A percentile compares a stretch with the other conserved stretches of the same genome.
These are phyloP conservation scores for Arrhopalites spinosus DNA, from an alignment of 2,888 invertebrate genomes.

Conservation along the genomic window DNA sequence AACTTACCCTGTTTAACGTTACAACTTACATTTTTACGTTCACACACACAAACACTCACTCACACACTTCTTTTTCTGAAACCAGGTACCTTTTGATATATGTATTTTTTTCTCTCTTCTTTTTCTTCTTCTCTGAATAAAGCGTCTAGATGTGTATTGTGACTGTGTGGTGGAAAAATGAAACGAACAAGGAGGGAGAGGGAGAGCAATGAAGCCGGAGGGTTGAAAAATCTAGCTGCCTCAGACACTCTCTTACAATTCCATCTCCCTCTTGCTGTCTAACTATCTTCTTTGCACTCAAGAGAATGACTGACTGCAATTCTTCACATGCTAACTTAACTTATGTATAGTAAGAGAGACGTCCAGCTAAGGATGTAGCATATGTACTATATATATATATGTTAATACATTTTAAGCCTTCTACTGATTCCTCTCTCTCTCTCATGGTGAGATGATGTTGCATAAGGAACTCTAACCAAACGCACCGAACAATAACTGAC, in stretches of 20 bases:
- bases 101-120: background rate
- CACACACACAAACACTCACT: background rate
- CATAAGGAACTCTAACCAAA: too few relatives aligned
- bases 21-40: constrained; percentile 7
- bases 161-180: background rate
- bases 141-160: background rate
- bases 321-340: constrained; percentile 11
- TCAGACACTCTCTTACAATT: background rate
- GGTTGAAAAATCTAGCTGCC: constrained; percentile 11
- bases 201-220: constrained; percentile 5
- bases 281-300: constrained; percentile 18
- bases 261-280: too few relatives aligned
- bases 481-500: too few relatives aligned
- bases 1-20: background rate
- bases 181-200: constrained; percentile 20
- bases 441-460: too few relatives aligned
- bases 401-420: too few relatives aligned
- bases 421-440: too few relatives aligned
- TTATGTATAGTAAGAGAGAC: background rate
- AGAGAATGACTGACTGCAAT: constrained; percentile 16
- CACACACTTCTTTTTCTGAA: constrained; percentile 2
- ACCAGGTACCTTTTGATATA: constrained; percentile 20
- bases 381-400: background rate
- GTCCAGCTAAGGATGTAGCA: background rate
- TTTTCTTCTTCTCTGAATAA: background rate